These are phyloP conservation scores for Mesoclemmys tuberculata DNA, from an alignment of 2,113 vertebrate genomes.

Conservation along the genomic window DNA sequence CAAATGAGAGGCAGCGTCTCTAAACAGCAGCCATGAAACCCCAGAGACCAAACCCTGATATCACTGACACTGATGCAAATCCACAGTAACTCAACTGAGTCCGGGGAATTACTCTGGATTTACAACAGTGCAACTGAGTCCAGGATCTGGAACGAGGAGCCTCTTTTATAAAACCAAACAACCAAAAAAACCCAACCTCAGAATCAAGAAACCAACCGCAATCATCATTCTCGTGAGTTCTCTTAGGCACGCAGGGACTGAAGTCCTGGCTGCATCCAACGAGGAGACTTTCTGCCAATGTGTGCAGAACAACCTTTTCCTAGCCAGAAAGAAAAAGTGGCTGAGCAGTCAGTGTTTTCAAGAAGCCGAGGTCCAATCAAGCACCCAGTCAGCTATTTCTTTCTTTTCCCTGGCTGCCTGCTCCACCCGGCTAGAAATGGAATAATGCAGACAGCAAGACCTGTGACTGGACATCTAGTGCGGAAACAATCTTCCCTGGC, in stretches of 20 bases:
- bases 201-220: not conserved
- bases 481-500: not conserved
- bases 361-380: not conserved
- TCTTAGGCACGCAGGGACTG: not conserved
- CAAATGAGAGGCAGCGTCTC: not conserved
- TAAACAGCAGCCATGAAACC: not conserved
- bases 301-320: not conserved
- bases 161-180: not conserved
- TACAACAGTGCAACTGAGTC: not conserved
- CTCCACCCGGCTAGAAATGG: not conserved
- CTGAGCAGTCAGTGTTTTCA: not conserved
- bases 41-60: not conserved
- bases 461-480: not conserved
- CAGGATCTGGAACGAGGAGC: not conserved
- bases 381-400: not conserved
- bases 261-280: not conserved
- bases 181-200: not conserved
- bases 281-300: not conserved
- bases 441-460: not conserved
- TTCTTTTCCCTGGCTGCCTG: not conserved
- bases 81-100: not conserved
- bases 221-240: not conserved
- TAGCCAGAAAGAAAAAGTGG: not conserved
- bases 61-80: not conserved
- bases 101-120: not conserved